Evolutionary conservation across 2,797 vertebrate species (phyloP), one percentile per base, ranked within the genome.

Genomic region (Hyperoplus lanceolatus): DNA sequence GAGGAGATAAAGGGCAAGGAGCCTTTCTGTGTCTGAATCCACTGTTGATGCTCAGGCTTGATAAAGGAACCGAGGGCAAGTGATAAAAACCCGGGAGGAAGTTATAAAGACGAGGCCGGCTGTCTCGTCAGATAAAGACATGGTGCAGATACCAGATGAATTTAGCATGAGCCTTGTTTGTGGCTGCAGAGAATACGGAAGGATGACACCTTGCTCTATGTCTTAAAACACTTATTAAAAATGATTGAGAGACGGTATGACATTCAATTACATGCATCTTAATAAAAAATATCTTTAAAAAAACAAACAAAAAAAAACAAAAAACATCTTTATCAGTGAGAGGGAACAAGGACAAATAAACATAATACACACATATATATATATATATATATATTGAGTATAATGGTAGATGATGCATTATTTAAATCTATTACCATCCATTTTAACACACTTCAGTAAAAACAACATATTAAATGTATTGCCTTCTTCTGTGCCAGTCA

Each of bases 41-140:
- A 58, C 80, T 84, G 74, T 12, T 83, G 84, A 80, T 75, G 54
- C 80, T 71, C 62, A 53, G 77, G 15, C 57, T 73, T 54, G 84
- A 82, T 86, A 82, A 87, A 66, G n/a, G 68, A 41, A 68, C 1
- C 1, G 4, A 53, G 6, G 53, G 56, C 45, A 65, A 58, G 75
- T n/a, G 70, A 80, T 67, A 75, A 87, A 85, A 72, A 43, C 3
- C 16, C 68, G 4, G 18, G n/a, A 67, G 11, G 54, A 61, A 45
- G 63, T 63, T 38, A 59, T 39, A 83, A 63, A 69, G 68, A 74
- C 4, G 38, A 57, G 8, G 54, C 36, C 2, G 54, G 16, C 60
- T 57, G 54, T 63, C 50, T 18, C 38, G 16, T 39, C 65, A 21
- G 73, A 82, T 77, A 76, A 79, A 84, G 42, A 82, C 59, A 36